Conservation (phyloP, 2,888 invertebrate genomes). For the Cyclophora punctaria region DNA sequence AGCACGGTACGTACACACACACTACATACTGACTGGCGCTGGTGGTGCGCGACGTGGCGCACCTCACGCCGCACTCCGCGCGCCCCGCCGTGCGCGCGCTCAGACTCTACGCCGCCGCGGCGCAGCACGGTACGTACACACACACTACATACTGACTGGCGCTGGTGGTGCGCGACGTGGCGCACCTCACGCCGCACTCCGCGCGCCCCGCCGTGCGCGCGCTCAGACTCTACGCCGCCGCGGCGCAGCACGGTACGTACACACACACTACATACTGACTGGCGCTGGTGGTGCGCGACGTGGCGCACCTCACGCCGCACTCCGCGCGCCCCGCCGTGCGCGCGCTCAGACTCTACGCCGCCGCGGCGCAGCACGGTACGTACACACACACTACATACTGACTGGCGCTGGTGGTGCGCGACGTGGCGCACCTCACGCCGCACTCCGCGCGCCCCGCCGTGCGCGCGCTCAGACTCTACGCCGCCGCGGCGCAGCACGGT, state of each 20-base stretch:
- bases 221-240: constrained; percentile 93
- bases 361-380: constrained; percentile 85
- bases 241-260: constrained; percentile 81
- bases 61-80: constrained; percentile 98
- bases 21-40: constrained; percentile 78
- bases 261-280: constrained; percentile 42
- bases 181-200: constrained; percentile 98
- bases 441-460: constrained; percentile 96
- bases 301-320: constrained; percentile 97
- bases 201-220: constrained; percentile 94
- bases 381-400: constrained; percentile 3
- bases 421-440: constrained; percentile 97
- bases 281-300: constrained; percentile 95
- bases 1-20: constrained; percentile 60
- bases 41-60: constrained; percentile 95
- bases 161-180: constrained; percentile 95
- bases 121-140: constrained; percentile 76
- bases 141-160: constrained; percentile 67
- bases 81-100: constrained; percentile 93
- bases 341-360: constrained; percentile 92
- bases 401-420: constrained; percentile 93
- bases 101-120: constrained; percentile 93
- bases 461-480: constrained; percentile 91
- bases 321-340: constrained; percentile 95
- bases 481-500: constrained; percentile 89